A percentile compares a stretch with the other conserved stretches of the same genome.
phyloP scores from a whole-genome alignment of 2,113 vertebrate genomes.

The Chiloscyllium plagiosum region DNA sequence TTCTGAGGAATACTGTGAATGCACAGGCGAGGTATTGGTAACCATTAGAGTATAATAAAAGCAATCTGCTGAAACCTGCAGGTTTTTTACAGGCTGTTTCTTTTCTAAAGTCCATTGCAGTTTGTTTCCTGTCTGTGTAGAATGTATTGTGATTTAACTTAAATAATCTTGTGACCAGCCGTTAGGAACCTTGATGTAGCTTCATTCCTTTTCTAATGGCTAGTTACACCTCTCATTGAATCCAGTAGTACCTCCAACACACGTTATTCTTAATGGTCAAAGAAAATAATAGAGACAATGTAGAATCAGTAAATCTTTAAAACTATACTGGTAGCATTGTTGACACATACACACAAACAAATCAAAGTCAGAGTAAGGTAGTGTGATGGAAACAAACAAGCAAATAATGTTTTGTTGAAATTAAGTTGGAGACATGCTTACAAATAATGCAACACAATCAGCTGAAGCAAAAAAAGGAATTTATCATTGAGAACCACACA shows the following conservation, averaged over 20 bases:
- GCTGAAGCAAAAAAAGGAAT: not conserved
- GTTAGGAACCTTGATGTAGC: not conserved
- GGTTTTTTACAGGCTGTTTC: not conserved
- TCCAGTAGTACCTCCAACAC: not conserved
- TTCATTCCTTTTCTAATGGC: not conserved
- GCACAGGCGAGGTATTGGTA: not conserved
- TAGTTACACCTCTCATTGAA: not conserved
- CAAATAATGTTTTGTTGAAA: not conserved
- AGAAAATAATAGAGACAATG: not conserved
- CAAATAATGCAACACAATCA: not conserved
- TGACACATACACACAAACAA: not conserved
- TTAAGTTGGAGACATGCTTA: not conserved
- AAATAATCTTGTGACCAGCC: not conserved
- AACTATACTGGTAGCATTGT: not conserved
- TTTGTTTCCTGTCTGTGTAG: not conserved
- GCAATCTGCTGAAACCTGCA: not conserved
- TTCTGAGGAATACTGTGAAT: not conserved
- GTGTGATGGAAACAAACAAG: not conserved
- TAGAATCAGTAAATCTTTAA: not conserved
- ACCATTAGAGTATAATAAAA: not conserved
- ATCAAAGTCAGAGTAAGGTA: not conserved
- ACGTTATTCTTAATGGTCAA: not conserved
- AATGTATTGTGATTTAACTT: not conserved
- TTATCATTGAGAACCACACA: not conserved
- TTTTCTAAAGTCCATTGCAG: not conserved